Conservation (phyloP, 2,888 invertebrate species). For the Automeris io region DNA sequence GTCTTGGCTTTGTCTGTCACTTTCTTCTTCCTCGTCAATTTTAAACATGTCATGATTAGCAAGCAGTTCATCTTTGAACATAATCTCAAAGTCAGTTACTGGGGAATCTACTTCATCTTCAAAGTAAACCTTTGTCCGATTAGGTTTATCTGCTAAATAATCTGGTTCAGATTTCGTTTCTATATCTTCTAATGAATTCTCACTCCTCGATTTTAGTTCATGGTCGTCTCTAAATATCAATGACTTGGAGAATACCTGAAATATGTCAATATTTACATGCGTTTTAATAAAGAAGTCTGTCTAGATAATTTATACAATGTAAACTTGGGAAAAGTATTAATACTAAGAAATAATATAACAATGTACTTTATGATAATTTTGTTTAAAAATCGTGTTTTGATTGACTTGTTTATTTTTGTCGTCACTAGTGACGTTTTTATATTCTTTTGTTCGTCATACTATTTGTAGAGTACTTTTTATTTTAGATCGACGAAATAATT, state of each 20-base stretch:
- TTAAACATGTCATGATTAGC: slow-evolving; percentile 63
- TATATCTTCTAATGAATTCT: slow-evolving; percentile 51
- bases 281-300: neutral
- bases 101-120: slow-evolving; percentile 70
- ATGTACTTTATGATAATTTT: neutral
- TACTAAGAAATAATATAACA: neutral
- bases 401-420: too few species aligned
- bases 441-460: too few species aligned
- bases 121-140: slow-evolving; percentile 68
- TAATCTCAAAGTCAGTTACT: slow-evolving; percentile 72
- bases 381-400: too few species aligned
- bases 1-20: slow-evolving; percentile 48
- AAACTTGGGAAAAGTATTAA: neutral
- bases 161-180: slow-evolving; percentile 70
- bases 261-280: neutral
- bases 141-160: slow-evolving; percentile 55
- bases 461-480: too few species aligned
- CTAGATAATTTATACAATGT: neutral
- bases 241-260: slow-evolving; percentile 73
- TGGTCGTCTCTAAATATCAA: slow-evolving; percentile 69
- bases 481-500: too few species aligned
- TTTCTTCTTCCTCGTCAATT: slow-evolving; percentile 69
- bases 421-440: too few species aligned
- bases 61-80: slow-evolving; percentile 71
- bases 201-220: slow-evolving; percentile 51